Evolutionary conservation across 2,797 vertebrate genomes (phyloP), one percentile per base, ranked within the genome.

Genomic region (Enoplosus armatus): DNA sequence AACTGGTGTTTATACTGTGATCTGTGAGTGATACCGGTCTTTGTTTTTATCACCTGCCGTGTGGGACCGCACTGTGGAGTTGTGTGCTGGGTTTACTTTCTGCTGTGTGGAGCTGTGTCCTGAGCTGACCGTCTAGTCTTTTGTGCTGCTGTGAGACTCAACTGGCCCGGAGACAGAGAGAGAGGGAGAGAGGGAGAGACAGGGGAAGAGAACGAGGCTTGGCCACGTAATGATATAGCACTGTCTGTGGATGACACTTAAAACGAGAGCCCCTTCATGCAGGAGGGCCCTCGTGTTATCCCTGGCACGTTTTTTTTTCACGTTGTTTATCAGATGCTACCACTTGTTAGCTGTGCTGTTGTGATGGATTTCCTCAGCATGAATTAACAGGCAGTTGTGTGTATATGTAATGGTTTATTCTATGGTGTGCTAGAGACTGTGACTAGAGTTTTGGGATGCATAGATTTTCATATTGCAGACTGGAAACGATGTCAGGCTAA

Each of bases 101-200:
- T 53, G 31, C 48, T 4, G 59, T 65, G 39, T 31, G 22, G 48
- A 27, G 48, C 53, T 1, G 64, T 73, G 84, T 89, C 85, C 76
- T 61, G 60, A 85, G 37, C 16, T 87, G 89, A 92, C 86, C 72
- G 82, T 83, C 77, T 85, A 16, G 85, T 64, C 81, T 85, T 82
- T 90, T 86, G 85, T 85, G 83, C 63, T 31, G 11, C 66, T 8
- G 55, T 27, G 60, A 59, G 27, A 72, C 66, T 78, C 63, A n/a
- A 5, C 27, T 71, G 67, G 51, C 26, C 45, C 29, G 1, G 48
- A 77, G 56, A 45, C 43, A 48, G 27, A 60, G 15, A 9, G 60
- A 62, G 35, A 50, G 24, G 37, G 76, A 29, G 48, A 47, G 64
- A 48, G 35, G 53, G 31, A 20, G 26, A 61, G n/a, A n/a, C 24